Percentiles rank a stretch among this genome's conserved stretches.
Conservation (phyloP, 2,797 vertebrate genomes). For the Crenuchus spilurus region DNA sequence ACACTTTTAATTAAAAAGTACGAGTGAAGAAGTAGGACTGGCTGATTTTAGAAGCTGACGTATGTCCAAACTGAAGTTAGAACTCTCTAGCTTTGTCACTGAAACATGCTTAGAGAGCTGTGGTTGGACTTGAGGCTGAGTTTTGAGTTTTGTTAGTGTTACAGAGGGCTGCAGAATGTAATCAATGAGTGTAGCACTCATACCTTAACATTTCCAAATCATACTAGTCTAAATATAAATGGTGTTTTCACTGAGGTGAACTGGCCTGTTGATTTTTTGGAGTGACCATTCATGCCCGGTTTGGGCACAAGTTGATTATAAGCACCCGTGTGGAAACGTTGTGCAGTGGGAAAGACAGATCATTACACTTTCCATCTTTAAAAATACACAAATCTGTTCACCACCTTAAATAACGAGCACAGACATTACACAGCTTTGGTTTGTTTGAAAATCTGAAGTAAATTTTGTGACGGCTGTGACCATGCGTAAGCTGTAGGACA, state of each 20-base stretch:
- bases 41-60: too few relatives aligned
- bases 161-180: conserved; percentile 34
- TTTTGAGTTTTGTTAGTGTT: conserved; percentile 31
- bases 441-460: neutral
- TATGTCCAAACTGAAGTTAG: too few relatives aligned
- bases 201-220: conserved; percentile 27
- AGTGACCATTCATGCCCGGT: conserved; percentile 14
- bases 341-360: conserved; percentile 16
- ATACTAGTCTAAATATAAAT: conserved; percentile 40
- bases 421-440: conserved; percentile 10
- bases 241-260: conserved; percentile 1
- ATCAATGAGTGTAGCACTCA: conserved; percentile 8
- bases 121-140: neutral
- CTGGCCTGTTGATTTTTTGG: conserved; percentile 34
- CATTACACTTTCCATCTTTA: conserved; percentile 17
- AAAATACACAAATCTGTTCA: conserved; percentile 11
- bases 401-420: conserved; percentile 21
- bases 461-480: neutral
- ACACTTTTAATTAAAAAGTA: too few relatives aligned
- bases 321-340: conserved; percentile 5
- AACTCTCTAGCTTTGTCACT: too few relatives aligned
- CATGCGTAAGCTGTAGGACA: neutral
- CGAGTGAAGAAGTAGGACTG: too few relatives aligned
- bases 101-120: neutral
- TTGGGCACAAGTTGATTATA: conserved; percentile 23